Evolutionary conservation across 2,113 vertebrate species (phyloP).

Genomic region (Python bivittatus): DNA sequence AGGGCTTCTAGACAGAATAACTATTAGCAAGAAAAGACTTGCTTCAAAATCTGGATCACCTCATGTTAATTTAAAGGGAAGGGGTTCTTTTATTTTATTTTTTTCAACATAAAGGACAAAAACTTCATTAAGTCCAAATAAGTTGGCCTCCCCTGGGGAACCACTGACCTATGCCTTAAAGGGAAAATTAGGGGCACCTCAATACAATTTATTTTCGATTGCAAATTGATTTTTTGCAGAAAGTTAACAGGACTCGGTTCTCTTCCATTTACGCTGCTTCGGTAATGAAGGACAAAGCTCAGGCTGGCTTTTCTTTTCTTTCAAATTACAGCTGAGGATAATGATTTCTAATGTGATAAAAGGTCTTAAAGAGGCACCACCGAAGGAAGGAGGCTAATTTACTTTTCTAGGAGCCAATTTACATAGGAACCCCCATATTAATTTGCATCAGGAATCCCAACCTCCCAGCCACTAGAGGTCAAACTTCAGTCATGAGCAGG

Average conservation of each 20-base stretch:
- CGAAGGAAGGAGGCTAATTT: constrained; percentile 44
- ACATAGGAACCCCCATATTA: constrained; percentile 19
- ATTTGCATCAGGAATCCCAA: constrained; percentile 39
- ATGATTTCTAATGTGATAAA: constrained; percentile 38
- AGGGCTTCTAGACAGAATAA: background rate
- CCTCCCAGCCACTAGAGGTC: constrained; percentile 38
- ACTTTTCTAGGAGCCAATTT: constrained; percentile 43
- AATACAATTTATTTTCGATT: background rate
- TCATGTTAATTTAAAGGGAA: background rate
- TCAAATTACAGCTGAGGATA: constrained; percentile 36
- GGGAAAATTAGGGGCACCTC: background rate
- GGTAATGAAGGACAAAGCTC: background rate
- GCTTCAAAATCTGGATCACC: background rate
- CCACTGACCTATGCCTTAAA: background rate
- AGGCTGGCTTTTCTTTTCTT: background rate
- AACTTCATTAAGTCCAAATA: background rate
- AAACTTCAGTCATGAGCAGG: constrained; percentile 24
- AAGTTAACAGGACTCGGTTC: background rate
- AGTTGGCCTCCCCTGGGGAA: background rate
- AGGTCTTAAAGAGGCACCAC: constrained; percentile 28
- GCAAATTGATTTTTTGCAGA: background rate
- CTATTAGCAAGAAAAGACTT: background rate
- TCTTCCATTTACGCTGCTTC: background rate
- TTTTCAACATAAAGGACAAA: background rate
- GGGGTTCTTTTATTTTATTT: background rate